Evolutionary conservation across 2,797 vertebrate genomes (phyloP).

Genomic region (Sciaenops ocellatus): DNA sequence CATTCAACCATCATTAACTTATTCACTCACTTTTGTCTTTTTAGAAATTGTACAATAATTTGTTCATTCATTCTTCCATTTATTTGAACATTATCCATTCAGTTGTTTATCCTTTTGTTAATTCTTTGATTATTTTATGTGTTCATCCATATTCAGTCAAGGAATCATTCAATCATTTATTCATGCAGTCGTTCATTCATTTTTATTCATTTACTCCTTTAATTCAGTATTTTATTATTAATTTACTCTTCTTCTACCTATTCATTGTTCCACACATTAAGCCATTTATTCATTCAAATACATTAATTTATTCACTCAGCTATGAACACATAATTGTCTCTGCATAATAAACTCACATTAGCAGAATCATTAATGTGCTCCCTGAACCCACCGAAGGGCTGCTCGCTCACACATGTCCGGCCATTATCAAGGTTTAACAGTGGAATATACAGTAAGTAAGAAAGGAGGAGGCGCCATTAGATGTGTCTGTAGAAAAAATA

Average conservation of each 20-base stretch:
- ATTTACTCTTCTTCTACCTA: background rate
- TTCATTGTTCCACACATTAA: constrained; percentile 14
- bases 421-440: constrained; percentile 10
- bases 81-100: background rate
- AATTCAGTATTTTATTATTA: no score
- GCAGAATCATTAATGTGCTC: constrained; percentile 20
- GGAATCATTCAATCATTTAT: background rate
- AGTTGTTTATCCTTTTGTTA: background rate
- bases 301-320: constrained; percentile 11
- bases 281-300: constrained; percentile 2
- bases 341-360: constrained; percentile 33
- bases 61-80: background rate
- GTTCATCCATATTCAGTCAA: background rate
- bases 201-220: background rate
- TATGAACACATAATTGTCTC: constrained; percentile 35
- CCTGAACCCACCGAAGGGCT: constrained; percentile 10
- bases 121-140: background rate
- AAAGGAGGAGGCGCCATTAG: constrained; percentile 1
- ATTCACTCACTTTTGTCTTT: background rate
- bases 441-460: background rate
- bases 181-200: no score
- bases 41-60: no score
- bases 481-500: background rate
- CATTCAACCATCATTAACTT: background rate
- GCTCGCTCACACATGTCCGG: background rate